Evolutionary conservation across 2,797 vertebrate genomes (phyloP).

Genomic region (Rhynchotus rufescens): DNA sequence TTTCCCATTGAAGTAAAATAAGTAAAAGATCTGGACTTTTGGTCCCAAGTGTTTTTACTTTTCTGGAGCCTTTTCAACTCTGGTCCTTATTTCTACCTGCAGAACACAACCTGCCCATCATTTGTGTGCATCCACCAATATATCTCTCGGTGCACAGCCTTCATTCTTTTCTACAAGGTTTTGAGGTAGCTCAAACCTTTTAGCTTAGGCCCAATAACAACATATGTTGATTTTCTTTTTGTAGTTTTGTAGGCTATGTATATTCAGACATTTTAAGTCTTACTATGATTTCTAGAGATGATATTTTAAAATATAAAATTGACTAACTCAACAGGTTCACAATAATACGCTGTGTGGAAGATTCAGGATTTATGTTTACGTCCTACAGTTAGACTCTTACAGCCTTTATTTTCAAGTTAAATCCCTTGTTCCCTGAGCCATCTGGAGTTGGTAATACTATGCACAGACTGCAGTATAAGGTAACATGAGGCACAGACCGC

Average conservation of each 20-base stretch:
- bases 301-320: background rate
- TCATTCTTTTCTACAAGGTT: background rate
- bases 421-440: constrained; percentile 32
- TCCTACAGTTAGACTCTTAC: background rate
- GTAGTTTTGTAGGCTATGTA: background rate
- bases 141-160: background rate
- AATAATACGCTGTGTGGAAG: background rate
- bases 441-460: constrained; percentile 38
- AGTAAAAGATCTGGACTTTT: background rate
- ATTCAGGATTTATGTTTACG: background rate
- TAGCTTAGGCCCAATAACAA: background rate
- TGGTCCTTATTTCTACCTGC: background rate
- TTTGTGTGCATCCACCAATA: background rate
- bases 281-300: background rate
- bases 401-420: background rate
- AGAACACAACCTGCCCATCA: background rate
- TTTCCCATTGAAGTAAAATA: background rate
- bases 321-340: background rate
- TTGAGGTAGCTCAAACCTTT: background rate
- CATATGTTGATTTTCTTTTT: background rate
- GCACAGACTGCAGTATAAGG: background rate
- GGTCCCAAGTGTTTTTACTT: background rate
- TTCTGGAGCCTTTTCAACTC: background rate
- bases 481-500: background rate
- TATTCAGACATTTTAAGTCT: background rate